These are phyloP conservation scores for Philotrypesis tridentata DNA, from an alignment of 1,140 invertebrate genomes.

Conservation along the genomic window DNA sequence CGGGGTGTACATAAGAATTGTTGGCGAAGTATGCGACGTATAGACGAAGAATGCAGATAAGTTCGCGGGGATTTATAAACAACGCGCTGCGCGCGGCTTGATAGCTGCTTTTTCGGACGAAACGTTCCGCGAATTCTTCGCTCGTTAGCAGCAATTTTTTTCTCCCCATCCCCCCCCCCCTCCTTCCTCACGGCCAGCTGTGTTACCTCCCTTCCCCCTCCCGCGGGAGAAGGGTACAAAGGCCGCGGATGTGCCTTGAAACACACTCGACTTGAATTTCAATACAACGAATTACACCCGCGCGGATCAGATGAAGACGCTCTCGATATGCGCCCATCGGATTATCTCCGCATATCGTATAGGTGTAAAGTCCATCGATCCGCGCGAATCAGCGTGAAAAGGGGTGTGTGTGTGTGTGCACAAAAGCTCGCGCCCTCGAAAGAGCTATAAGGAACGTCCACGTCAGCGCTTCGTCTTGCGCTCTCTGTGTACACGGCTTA, in stretches of 20 bases:
- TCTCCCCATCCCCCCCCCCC: neutral
- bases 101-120: neutral
- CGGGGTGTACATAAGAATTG: neutral
- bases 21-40: neutral
- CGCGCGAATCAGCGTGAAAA: neutral
- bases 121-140: neutral
- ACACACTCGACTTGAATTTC: neutral
- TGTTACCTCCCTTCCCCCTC: too few relatives aligned
- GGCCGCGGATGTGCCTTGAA: too few relatives aligned
- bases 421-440: neutral
- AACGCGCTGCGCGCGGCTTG: neutral
- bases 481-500: neutral
- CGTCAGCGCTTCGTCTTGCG: slow-evolving; percentile 19
- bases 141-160: neutral
- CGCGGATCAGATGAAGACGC: neutral
- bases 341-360: too few relatives aligned
- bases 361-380: neutral
- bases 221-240: too few relatives aligned
- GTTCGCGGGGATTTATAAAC: neutral
- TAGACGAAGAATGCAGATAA: neutral
- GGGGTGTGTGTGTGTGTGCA: too few relatives aligned
- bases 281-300: neutral
- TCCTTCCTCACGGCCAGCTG: too few relatives aligned
- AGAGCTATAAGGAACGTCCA: slow-evolving; percentile 10
- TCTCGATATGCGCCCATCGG: too few relatives aligned